Conservation (phyloP, 2,113 vertebrate species). For the Bubo bubo region DNA sequence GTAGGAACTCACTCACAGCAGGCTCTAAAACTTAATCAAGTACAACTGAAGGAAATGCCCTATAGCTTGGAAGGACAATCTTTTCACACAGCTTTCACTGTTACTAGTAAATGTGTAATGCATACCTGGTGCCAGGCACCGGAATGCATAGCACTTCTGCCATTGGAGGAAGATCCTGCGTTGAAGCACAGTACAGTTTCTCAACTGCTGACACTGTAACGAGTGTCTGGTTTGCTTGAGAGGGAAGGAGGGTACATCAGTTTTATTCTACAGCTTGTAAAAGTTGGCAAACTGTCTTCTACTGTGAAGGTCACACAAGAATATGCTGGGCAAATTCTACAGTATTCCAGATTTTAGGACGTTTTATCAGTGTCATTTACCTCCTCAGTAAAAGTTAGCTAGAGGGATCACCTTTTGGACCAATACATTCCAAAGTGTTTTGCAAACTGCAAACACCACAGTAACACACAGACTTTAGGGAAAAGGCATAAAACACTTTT, state of each 20-base stretch:
- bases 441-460: background rate
- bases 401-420: background rate
- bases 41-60: background rate
- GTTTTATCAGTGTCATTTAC: accelerated
- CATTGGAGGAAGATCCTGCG: background rate
- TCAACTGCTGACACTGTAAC: background rate
- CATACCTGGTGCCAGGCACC: background rate
- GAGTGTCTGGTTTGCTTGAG: background rate
- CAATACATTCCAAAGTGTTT: background rate
- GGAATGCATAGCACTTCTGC: background rate
- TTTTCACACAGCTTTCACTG: background rate
- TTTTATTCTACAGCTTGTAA: background rate
- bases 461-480: background rate
- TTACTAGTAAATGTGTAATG: background rate
- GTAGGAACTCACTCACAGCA: background rate
- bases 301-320: background rate
- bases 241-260: background rate
- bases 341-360: background rate
- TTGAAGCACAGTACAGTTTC: background rate
- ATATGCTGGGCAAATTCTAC: background rate
- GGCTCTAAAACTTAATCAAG: background rate
- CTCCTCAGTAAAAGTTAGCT: background rate
- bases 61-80: background rate
- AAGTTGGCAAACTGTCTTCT: background rate
- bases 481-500: background rate